These are phyloP conservation scores for Papilio demoleus DNA, from an alignment of 2,888 invertebrate genomes.

Conservation along the genomic window DNA sequence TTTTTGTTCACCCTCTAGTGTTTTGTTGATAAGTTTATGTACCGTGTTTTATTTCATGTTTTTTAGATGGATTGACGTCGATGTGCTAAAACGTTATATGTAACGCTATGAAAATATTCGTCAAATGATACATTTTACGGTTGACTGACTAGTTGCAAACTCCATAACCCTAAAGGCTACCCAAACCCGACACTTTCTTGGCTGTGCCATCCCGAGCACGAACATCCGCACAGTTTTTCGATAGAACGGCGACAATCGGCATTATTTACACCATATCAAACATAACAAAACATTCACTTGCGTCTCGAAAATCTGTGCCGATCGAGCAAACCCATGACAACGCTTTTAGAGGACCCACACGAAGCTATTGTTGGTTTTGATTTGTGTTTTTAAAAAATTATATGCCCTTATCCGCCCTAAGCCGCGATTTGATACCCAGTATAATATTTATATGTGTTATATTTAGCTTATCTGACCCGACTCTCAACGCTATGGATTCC, in stretches of 20 bases:
- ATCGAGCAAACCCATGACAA: conserved; percentile 65
- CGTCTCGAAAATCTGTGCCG: conserved; percentile 56
- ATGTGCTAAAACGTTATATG: conserved; percentile 83
- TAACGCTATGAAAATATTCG: conserved; percentile 81
- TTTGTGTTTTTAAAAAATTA: conserved; percentile 72
- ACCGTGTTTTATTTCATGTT: conserved; percentile 70
- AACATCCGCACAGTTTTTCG: conserved; percentile 64
- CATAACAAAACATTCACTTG: conserved; percentile 27
- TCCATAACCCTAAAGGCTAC: conserved; percentile 66
- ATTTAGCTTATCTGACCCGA: conserved; percentile 68
- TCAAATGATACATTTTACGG: conserved; percentile 66
- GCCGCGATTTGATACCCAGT: conserved; percentile 76
- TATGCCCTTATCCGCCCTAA: conserved; percentile 75
- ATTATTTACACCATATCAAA: conserved; percentile 35
- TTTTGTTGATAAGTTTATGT: conserved; percentile 62
- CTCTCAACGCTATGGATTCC: conserved; percentile 63
- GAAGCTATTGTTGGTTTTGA: conserved; percentile 75
- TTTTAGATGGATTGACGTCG: conserved; percentile 70
- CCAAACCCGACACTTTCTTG: conserved; percentile 64
- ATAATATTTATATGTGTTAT: conserved; percentile 68
- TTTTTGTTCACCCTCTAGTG: conserved; percentile 67
- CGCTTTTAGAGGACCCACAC: conserved; percentile 82
- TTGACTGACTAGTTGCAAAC: conserved; percentile 76
- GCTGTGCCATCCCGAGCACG: conserved; percentile 74
- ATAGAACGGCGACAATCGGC: conserved; percentile 45